Percentiles rank a stretch among this genome's conserved stretches.
phyloP scores from a whole-genome alignment of 2,113 vertebrate genomes.

The Sialia sialis region DNA sequence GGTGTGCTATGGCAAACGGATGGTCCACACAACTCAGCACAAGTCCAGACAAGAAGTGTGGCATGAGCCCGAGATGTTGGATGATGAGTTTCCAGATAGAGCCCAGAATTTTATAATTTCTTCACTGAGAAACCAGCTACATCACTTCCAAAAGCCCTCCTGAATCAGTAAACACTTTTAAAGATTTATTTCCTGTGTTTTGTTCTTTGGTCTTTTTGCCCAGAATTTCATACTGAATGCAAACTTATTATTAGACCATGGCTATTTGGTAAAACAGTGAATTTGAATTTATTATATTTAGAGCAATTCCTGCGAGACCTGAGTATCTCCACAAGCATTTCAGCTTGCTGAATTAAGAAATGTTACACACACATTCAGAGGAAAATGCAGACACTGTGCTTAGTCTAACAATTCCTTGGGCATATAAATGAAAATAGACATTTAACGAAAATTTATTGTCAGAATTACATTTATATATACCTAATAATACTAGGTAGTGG shows the following conservation, averaged over 20 bases:
- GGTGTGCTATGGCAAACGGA: background rate
- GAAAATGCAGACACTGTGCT: background rate
- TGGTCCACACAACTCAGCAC: background rate
- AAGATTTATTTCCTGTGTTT: background rate
- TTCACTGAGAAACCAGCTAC: background rate
- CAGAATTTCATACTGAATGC: background rate
- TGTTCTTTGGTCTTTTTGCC: background rate
- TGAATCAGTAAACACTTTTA: background rate
- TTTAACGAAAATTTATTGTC: background rate
- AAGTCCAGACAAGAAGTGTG: background rate
- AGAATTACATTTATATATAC: background rate
- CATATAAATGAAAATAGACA: background rate
- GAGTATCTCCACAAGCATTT: background rate
- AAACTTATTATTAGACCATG: background rate
- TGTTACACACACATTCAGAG: background rate
- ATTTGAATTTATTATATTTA: background rate
- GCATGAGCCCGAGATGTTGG: background rate
- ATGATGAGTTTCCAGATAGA: background rate
- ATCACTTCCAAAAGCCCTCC: background rate
- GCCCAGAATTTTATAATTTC: background rate
- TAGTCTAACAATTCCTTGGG: background rate
- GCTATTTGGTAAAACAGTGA: background rate
- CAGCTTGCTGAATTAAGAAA: slow-evolving; percentile 39
- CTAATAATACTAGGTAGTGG: background rate
- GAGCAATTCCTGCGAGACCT: background rate